Percentiles rank a stretch among this genome's conserved stretches.
phyloP scores from a whole-genome alignment of 2,888 invertebrate species.

The Perizoma affinitatum region DNA sequence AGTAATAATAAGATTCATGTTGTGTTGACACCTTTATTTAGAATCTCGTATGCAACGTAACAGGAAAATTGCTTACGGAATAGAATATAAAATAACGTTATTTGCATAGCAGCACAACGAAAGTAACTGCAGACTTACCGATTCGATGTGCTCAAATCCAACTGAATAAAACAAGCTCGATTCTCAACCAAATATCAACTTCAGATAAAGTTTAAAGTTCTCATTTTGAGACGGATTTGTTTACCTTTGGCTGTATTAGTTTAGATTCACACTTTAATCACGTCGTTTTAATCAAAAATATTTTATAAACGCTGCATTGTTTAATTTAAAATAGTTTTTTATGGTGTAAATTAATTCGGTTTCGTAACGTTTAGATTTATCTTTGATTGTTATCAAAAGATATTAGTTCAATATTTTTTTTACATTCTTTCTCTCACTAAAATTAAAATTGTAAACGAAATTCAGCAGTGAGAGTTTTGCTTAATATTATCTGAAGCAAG shows the following conservation, averaged over 20 bases:
- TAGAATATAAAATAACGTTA: slow-evolving; percentile 37
- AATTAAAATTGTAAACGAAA: too few relatives aligned
- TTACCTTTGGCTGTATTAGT: slow-evolving; percentile 17
- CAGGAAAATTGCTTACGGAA: slow-evolving; percentile 38
- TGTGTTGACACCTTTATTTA: slow-evolving; percentile 18
- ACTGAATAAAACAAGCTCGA: background rate
- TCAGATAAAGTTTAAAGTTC: slow-evolving; percentile 4
- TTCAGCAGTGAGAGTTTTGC: too few relatives aligned
- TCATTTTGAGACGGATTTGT: slow-evolving; percentile 1
- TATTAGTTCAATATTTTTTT: background rate
- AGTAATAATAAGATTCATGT: too few relatives aligned
- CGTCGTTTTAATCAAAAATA: slow-evolving; percentile 15
- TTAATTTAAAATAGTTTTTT: slow-evolving; percentile 15
- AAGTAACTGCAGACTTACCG: slow-evolving; percentile 26
- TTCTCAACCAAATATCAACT: slow-evolving; percentile 5
- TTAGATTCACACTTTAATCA: slow-evolving; percentile 22
- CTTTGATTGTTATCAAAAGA: slow-evolving; percentile 1
- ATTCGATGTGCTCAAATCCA: slow-evolving; percentile 22
- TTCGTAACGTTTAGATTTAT: slow-evolving; percentile 1
- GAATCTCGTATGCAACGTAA: slow-evolving; percentile 21
- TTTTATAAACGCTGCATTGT: slow-evolving; percentile 20
- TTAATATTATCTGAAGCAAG: too few relatives aligned
- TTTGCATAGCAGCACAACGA: slow-evolving; percentile 35
- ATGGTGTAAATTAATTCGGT: slow-evolving; percentile 10
- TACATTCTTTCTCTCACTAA: too few relatives aligned